These are phyloP conservation scores for Scrobipalpa atriplicella DNA, from an alignment of 2,888 invertebrate species.

Conservation along the genomic window DNA sequence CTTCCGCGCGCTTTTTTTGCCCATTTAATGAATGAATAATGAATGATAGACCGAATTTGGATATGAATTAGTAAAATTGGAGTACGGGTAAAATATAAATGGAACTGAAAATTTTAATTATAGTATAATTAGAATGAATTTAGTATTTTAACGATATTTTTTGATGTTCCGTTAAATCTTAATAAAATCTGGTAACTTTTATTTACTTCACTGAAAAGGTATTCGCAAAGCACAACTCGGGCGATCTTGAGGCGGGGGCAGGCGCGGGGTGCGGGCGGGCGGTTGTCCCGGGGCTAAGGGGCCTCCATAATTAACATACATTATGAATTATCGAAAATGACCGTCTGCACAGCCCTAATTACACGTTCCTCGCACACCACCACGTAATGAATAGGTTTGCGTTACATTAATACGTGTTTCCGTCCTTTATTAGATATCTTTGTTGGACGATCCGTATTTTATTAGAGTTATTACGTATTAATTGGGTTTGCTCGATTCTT, in stretches of 20 bases:
- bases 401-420: conserved; percentile 72
- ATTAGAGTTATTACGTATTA: conserved; percentile 64
- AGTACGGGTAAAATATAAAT: not conserved
- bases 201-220: not conserved
- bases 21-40: conserved; percentile 38
- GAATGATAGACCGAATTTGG: conserved; percentile 6
- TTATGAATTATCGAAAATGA: conserved; percentile 80
- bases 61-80: not conserved
- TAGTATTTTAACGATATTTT: not conserved
- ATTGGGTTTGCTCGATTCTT: conserved; percentile 56
- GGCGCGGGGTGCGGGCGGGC: conserved; percentile 36
- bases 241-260: conserved; percentile 35
- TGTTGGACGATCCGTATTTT: conserved; percentile 67
- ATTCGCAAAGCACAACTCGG: conserved; percentile 18
- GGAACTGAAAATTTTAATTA: not conserved
- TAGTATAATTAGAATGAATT: not conserved
- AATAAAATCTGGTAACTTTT: not conserved
- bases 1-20: conserved; percentile 29
- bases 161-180: not conserved
- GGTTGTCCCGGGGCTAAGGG: conserved; percentile 62
- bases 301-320: conserved; percentile 79
- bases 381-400: conserved; percentile 72
- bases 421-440: conserved; percentile 68
- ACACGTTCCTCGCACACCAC: conserved; percentile 56
- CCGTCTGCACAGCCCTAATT: conserved; percentile 74